These are phyloP conservation scores for Drosophila teissieri DNA, from an alignment of 1,140 invertebrate genomes.

Conservation along the genomic window DNA sequence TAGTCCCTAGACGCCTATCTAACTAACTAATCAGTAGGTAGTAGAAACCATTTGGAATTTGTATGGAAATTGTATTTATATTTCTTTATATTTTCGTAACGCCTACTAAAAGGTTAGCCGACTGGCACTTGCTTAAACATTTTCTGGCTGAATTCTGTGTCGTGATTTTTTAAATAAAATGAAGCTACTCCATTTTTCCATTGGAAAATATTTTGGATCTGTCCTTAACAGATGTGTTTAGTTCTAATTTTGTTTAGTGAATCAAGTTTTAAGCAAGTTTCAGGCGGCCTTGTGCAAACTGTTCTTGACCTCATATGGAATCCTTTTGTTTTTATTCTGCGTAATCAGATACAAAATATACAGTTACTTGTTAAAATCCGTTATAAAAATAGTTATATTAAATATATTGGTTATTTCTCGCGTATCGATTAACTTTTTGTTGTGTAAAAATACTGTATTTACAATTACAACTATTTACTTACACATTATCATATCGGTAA, in stretches of 20 bases:
- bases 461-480: slow-evolving; percentile 79
- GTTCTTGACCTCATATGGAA: slow-evolving; percentile 58
- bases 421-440: slow-evolving; percentile 37
- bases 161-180: background rate
- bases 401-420: slow-evolving; percentile 60
- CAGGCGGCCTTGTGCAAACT: slow-evolving; percentile 24
- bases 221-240: background rate
- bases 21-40: slow-evolving; percentile 57
- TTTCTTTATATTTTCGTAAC: slow-evolving; percentile 36
- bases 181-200: background rate
- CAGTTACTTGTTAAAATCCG: slow-evolving; percentile 56
- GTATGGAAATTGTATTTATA: slow-evolving; percentile 56
- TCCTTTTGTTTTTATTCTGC: slow-evolving; percentile 61
- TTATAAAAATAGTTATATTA: slow-evolving; percentile 77
- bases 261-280: slow-evolving; percentile 9
- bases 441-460: slow-evolving; percentile 81
- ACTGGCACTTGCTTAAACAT: slow-evolving; percentile 16
- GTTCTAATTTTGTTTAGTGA: background rate
- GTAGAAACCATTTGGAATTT: slow-evolving; percentile 59
- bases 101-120: slow-evolving; percentile 41
- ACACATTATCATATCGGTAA: slow-evolving; percentile 55
- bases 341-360: slow-evolving; percentile 59
- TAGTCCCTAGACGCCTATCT: slow-evolving; percentile 50
- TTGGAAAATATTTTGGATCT: slow-evolving; percentile 1
- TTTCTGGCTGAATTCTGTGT: background rate